Evolutionary conservation across 2,797 vertebrate species (phyloP).

Genomic region (Bufotes viridis): DNA sequence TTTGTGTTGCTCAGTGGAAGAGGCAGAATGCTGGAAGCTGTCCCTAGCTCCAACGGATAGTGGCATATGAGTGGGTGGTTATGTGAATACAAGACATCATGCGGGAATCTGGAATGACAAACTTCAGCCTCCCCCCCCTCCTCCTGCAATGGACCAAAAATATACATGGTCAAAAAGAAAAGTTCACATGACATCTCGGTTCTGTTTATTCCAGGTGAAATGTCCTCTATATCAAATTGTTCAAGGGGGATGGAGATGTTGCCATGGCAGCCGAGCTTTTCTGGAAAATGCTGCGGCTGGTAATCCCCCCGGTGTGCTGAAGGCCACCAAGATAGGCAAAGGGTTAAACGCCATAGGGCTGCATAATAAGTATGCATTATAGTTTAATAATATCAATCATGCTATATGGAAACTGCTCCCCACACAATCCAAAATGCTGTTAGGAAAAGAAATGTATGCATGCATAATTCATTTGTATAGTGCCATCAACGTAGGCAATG

Average conservation of each 20-base stretch:
- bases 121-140: background rate
- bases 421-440: conserved; percentile 4
- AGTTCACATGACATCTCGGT: conserved; percentile 58
- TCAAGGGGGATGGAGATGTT: conserved; percentile 47
- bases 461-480: conserved; percentile 33
- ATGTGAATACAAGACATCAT: conserved; percentile 31
- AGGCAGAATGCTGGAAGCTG: conserved; percentile 47
- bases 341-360: conserved; percentile 33
- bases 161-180: conserved; percentile 51
- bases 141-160: conserved; percentile 36
- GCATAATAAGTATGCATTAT: background rate
- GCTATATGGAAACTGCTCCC: background rate
- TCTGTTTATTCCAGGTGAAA: conserved; percentile 60
- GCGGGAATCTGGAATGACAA: conserved; percentile 49
- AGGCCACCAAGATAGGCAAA: background rate
- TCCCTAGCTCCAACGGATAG: conserved; percentile 32
- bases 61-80: conserved; percentile 48
- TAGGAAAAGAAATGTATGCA: conserved; percentile 17
- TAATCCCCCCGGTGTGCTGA: conserved; percentile 18
- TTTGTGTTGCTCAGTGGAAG: conserved; percentile 47
- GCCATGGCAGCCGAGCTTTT: conserved; percentile 42
- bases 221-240: conserved; percentile 45
- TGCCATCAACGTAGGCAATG: conserved; percentile 19
- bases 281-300: conserved; percentile 28
- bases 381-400: background rate